Conservation (phyloP, 37 sponge, comb jelly and placozoan genomes). For the Haliclona indistincta region DNA sequence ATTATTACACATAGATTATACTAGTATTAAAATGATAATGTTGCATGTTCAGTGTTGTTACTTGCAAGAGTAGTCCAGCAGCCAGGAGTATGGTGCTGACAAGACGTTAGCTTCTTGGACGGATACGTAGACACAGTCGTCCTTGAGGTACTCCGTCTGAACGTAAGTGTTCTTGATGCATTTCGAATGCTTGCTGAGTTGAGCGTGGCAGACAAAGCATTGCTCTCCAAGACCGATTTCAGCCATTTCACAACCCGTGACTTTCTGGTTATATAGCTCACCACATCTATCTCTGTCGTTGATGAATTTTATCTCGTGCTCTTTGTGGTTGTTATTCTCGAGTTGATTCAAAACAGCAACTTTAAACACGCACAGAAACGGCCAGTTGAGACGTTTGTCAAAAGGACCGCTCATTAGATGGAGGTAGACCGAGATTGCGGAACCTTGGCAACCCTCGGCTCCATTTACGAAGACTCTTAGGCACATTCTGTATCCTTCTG, state of each 20-base stretch:
- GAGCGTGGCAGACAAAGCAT: constrained; percentile 7
- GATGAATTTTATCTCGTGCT: constrained; percentile 5
- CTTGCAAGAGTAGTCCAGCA: neutral
- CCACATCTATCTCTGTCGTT: neutral
- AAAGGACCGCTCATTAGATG: constrained; percentile 17
- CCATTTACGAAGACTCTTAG: constrained; percentile 16
- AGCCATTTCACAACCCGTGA: constrained; percentile 7
- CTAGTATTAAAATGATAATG: too few relatives aligned
- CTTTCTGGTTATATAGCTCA: neutral
- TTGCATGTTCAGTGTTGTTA: neutral
- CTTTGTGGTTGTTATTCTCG: neutral
- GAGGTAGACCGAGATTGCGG: neutral
- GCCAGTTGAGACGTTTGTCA: constrained; percentile 33
- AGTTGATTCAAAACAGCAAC: constrained; percentile 13
- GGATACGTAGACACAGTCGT: constrained; percentile 7
- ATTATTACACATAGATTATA: too few relatives aligned
- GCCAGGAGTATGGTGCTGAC: neutral
- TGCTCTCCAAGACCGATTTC: constrained; percentile 18
- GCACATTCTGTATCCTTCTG: constrained; percentile 20
- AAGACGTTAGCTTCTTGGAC: constrained; percentile 8
- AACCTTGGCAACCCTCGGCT: neutral
- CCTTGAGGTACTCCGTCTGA: constrained; percentile 14
- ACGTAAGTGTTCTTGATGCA: neutral
- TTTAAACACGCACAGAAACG: constrained; percentile 17
- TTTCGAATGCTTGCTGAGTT: neutral